phyloP scores from a whole-genome alignment of 2,113 vertebrate genomes.

The Heterocephalus glaber region DNA sequence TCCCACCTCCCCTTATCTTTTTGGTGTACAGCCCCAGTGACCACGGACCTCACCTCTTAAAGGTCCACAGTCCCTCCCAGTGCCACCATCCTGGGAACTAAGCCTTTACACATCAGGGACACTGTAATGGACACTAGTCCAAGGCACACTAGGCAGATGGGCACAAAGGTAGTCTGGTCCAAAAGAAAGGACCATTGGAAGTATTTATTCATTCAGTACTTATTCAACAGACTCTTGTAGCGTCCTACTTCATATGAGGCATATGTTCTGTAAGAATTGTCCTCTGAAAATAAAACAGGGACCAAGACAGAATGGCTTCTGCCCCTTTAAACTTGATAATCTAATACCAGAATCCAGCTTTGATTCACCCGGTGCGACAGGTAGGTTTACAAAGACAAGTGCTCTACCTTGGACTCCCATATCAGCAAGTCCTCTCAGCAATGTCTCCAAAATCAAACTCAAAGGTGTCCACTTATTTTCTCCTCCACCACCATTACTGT shows the following conservation, averaged over 20 bases:
- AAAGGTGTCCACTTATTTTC: accelerated
- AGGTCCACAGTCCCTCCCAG: background rate
- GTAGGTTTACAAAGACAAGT: background rate
- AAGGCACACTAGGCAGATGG: background rate
- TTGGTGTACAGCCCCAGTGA: background rate
- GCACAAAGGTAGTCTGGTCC: background rate
- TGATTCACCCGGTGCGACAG: background rate
- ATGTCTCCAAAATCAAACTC: background rate
- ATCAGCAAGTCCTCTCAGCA: background rate
- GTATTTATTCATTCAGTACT: background rate
- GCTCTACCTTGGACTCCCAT: accelerated
- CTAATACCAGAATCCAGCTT: background rate
- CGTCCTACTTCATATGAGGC: background rate
- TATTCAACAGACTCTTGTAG: background rate
- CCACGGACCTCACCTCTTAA: background rate
- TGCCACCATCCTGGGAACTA: no score
- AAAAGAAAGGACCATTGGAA: background rate
- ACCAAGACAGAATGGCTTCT: background rate
- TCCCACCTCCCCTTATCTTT: background rate
- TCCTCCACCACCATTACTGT: accelerated
- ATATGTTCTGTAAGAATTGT: no score
- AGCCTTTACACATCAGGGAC: background rate
- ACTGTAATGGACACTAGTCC: background rate
- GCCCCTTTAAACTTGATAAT: background rate
- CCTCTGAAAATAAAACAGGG: background rate